A percentile compares a stretch with the other conserved stretches of the same genome.
Evolutionary conservation across 2,113 vertebrate genomes (phyloP).

Genomic region (Morone chrysops): DNA sequence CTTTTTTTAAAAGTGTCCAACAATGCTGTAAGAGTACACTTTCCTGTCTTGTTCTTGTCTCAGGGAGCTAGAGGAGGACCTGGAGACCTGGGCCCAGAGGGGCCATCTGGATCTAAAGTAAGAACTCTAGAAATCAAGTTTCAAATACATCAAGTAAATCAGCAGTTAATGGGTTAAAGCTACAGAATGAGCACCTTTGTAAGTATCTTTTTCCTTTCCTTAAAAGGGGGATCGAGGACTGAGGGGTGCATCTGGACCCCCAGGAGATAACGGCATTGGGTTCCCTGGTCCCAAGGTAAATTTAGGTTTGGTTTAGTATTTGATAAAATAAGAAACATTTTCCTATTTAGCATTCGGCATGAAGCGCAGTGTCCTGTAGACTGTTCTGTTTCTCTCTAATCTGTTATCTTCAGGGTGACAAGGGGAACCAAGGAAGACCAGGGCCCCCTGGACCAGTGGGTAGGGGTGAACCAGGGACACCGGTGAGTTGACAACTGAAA

Average conservation of each 20-base stretch:
- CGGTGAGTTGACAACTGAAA: constrained; percentile 80
- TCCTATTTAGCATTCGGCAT: not conserved
- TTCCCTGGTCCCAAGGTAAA: constrained; percentile 90
- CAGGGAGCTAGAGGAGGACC: constrained; percentile 86
- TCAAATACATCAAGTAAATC: not conserved
- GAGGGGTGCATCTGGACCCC: constrained; percentile 84
- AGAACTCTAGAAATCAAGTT: constrained; percentile 15
- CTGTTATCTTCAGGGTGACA: constrained; percentile 83
- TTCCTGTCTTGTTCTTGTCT: constrained; percentile 3
- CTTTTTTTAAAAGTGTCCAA: not conserved
- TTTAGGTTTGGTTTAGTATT: not conserved
- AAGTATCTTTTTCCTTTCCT: not conserved
- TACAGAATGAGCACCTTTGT: not conserved
- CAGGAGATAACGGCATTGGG: constrained; percentile 86
- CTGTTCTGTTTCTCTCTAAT: not conserved
- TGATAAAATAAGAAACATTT: not conserved
- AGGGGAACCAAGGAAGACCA: constrained; percentile 86
- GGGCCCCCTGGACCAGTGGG: constrained; percentile 86
- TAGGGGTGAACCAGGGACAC: constrained; percentile 86
- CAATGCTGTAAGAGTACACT: not conserved
- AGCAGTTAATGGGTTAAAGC: not conserved
- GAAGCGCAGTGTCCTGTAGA: no score
- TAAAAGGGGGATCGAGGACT: constrained; percentile 83
- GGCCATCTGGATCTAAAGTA: constrained; percentile 90
- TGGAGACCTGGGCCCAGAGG: constrained; percentile 87